Conservation (phyloP, 2,113 vertebrate species). For the Podiceps cristatus region DNA sequence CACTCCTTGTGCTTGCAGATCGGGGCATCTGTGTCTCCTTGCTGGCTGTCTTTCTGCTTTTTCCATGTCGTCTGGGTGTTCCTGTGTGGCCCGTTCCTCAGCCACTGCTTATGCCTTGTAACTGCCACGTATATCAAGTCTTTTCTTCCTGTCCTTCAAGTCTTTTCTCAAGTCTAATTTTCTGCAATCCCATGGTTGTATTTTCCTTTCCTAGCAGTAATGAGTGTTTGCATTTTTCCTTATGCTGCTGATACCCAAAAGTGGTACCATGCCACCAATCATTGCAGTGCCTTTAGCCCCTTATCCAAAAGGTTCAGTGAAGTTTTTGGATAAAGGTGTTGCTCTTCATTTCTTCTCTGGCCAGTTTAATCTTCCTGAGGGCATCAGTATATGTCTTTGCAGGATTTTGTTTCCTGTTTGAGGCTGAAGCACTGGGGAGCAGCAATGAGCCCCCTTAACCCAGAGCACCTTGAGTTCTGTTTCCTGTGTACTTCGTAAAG, state of each 20-base stretch:
- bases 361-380: not conserved
- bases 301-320: not conserved
- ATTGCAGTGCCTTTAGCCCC: not conserved
- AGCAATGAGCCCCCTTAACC: not conserved
- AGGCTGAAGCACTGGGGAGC: not conserved
- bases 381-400: not conserved
- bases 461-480: not conserved
- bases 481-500: not conserved
- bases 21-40: not conserved
- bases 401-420: not conserved
- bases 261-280: not conserved
- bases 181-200: accelerated
- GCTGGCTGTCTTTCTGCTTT: not conserved
- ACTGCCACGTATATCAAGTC: not conserved
- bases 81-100: not conserved
- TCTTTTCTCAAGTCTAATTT: not conserved
- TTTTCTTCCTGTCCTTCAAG: not conserved
- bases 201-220: not conserved
- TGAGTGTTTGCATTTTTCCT: not conserved
- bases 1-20: not conserved
- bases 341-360: not conserved
- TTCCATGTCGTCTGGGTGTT: not conserved
- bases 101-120: not conserved
- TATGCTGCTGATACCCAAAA: not conserved
- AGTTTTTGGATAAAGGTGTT: not conserved